phyloP scores from a whole-genome alignment of 35 echinoderm and acorn worm species.

The Amphiura filiformis region DNA sequence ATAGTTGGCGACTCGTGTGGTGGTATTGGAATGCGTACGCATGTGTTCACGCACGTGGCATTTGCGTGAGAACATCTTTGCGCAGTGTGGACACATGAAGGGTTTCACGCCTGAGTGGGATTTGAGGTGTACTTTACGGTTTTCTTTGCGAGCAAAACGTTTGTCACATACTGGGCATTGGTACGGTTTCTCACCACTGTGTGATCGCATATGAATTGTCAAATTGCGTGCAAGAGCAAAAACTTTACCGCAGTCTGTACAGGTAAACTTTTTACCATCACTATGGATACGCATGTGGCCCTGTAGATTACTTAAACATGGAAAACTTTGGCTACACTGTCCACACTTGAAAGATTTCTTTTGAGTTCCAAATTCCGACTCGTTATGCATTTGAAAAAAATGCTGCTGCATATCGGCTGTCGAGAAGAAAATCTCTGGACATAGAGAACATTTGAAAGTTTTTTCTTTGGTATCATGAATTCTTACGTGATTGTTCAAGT shows the following conservation, averaged over 20 bases:
- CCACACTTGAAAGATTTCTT: slow-evolving; percentile 69
- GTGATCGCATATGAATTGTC: slow-evolving; percentile 94
- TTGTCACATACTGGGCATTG: slow-evolving; percentile 97
- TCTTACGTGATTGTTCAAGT: slow-evolving; percentile 85
- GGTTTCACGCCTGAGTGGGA: slow-evolving; percentile 81
- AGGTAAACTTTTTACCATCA: slow-evolving; percentile 83
- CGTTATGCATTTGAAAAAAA: slow-evolving; percentile 74
- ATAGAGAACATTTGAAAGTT: slow-evolving; percentile 77
- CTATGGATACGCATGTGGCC: slow-evolving; percentile 90
- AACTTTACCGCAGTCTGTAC: slow-evolving; percentile 83
- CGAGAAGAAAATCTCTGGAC: slow-evolving; percentile 80
- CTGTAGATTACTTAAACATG: slow-evolving; percentile 78
- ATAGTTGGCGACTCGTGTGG: slow-evolving; percentile 32
- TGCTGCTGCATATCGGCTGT: slow-evolving; percentile 91
- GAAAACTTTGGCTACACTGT: slow-evolving; percentile 80
- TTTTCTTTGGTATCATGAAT: slow-evolving; percentile 53
- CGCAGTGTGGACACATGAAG: slow-evolving; percentile 91
- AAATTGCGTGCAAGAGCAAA: slow-evolving; percentile 82
- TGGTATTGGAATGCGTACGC: slow-evolving; percentile 57
- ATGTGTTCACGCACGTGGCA: slow-evolving; percentile 80
- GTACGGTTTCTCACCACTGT: slow-evolving; percentile 91
- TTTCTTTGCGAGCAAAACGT: slow-evolving; percentile 85
- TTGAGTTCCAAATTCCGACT: slow-evolving; percentile 51
- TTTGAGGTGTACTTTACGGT: slow-evolving; percentile 91
- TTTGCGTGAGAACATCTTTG: slow-evolving; percentile 87